A percentile compares a stretch with the other conserved stretches of the same genome.
These are phyloP conservation scores for Alaudala cheleensis DNA, from an alignment of 2,113 vertebrate species.

Conservation along the genomic window DNA sequence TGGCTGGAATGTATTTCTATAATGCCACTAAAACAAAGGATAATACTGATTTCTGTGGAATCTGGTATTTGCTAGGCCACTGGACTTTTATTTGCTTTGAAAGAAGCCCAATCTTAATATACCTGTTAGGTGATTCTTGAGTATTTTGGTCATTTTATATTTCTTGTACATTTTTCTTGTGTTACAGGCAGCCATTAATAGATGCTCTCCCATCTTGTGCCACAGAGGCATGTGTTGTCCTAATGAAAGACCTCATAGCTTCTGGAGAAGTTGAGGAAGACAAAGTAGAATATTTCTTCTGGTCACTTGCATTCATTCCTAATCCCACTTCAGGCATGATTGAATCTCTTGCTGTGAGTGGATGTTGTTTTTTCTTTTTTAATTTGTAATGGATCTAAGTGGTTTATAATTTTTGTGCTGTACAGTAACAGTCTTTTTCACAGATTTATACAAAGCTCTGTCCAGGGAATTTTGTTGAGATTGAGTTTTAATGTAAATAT, in stretches of 20 bases:
- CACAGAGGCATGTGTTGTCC: conserved; percentile 79
- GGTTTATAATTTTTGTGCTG: neutral
- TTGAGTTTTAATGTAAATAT: neutral
- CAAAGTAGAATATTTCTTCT: conserved; percentile 73
- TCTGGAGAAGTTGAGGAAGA: conserved; percentile 77
- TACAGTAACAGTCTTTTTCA: neutral
- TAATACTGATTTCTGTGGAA: neutral
- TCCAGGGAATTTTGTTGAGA: neutral
- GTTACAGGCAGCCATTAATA: conserved; percentile 80
- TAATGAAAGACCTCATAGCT: conserved; percentile 78
- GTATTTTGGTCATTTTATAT: neutral
- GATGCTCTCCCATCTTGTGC: conserved; percentile 83
- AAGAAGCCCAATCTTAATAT: neutral
- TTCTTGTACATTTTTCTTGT: neutral
- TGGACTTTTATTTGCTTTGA: neutral
- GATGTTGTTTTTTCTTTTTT: neutral
- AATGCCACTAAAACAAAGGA: neutral
- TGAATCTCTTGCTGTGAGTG: conserved; percentile 76
- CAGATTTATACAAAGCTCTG: neutral
- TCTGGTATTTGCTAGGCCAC: neutral
- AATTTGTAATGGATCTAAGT: neutral
- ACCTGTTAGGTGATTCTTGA: neutral
- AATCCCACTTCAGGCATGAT: conserved; percentile 79
- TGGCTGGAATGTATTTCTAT: neutral
- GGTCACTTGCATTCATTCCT: conserved; percentile 78